Evolutionary conservation across 1,140 invertebrate genomes (phyloP).

Genomic region (Branchinecta lynchi): DNA sequence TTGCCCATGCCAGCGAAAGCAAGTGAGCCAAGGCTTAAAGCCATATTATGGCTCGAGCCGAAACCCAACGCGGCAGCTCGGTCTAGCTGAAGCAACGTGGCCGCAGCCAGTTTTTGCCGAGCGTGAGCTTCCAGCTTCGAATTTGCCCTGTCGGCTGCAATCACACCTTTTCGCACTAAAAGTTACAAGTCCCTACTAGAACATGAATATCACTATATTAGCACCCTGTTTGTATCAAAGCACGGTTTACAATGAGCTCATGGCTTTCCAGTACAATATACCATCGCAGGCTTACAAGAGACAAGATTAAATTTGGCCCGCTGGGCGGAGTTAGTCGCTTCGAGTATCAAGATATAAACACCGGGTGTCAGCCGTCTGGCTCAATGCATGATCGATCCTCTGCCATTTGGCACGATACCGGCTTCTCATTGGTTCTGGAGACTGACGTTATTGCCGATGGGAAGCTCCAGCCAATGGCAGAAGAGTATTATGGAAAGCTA

Average conservation of each 20-base stretch:
- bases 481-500: constrained; percentile 10
- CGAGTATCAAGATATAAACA: constrained; percentile 6
- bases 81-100: background rate
- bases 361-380: constrained; percentile 1
- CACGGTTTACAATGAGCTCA: constrained; percentile 2
- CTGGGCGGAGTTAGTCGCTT: constrained; percentile 8
- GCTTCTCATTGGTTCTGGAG: background rate
- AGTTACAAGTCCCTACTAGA: no score
- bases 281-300: background rate
- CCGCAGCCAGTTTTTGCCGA: background rate
- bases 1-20: background rate
- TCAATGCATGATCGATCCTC: background rate
- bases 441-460: background rate
- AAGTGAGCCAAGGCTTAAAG: background rate
- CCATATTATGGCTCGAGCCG: background rate
- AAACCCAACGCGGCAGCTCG: background rate
- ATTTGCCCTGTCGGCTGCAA: background rate
- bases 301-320: background rate
- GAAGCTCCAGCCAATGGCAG: background rate
- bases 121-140: background rate
- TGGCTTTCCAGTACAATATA: background rate
- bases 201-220: no score
- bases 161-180: no score
- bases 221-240: background rate
- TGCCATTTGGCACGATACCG: background rate